Base-by-base conservation (phyloP, 2,797 vertebrate genomes). In the Oreochromis mossambicus region DNA sequence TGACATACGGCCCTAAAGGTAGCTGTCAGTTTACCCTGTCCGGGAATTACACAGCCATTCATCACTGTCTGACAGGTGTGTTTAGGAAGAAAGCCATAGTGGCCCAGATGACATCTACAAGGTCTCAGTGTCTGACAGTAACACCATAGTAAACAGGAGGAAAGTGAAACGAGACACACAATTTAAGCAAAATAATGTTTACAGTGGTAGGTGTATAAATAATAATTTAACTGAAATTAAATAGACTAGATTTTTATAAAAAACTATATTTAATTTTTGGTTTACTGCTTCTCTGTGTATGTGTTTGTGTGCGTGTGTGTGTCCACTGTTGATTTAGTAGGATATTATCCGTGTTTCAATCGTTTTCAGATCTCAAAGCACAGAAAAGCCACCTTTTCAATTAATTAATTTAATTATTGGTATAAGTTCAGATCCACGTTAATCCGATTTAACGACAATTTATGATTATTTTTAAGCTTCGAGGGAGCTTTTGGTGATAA, bases 1-100 rank as follows among this genome's bases (percentile, higher is more conserved):
- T 93, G 93, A 93, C 94, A 88, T 56, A 80, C 79, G 86, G 87
- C 89, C 84, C 86, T 91, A 89, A 94, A 94, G 92, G 94, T 90
- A 87, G 80, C 93, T 94, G 93, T 94, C 95, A 94, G 84, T 92
- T 83, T 63, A 82, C 86, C 90, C 90, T 93, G 94, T 92, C 85
- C 86, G 29, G 68, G 88, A 91, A 86, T 90, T 88, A 86, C 87
- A 83, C 5, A 75, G 90, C 89, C 32, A 94, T 95, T 94, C 87
- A 95, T 95, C 95, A 94, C 73, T 55, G 75, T 85, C n/a, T 90
- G 93, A 91, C 94, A 95, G 92, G 84, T 90, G 85, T 88, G 87
- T 90, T 85, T 79, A 83, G 80, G 82, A 84, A 80, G 75, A 79
- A 79, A 85, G 87, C 58, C 73, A 83, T 58, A 61, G 82, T 81